Base-by-base conservation (phyloP, 2,797 vertebrate species). In the Melopsittacus undulatus region DNA sequence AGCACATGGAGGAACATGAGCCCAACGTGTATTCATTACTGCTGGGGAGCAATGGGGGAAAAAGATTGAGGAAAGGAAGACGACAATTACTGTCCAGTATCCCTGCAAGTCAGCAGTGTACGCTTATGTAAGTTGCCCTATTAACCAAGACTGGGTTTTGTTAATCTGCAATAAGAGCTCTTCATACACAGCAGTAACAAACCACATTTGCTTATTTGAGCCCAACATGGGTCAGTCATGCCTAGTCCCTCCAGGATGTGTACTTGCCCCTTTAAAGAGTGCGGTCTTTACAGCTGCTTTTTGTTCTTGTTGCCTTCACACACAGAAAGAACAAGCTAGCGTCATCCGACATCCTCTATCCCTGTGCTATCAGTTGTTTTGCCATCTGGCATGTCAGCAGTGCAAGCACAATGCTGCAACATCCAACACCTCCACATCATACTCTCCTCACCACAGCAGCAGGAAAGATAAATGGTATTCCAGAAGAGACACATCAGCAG, bases 21-120 rank as follows among this genome's bases (percentile, higher is more conserved):
- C 22, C 23, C 20, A 20, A 13, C 10, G 17, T 21, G 10, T 49
- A 20, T 18, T 49, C 73, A 29, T n/a, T 51, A 16, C 26, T 34
- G 11, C 7, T 18, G 4, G 21, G 10, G 40, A 43, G 2, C 20
- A 40, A 36, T 24, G 7, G 2, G 7, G 5, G 5, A 0, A 3
- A 38, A 48, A 23, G 2, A 1, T 10, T 36, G 12, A 54, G 13
- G 62, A 48, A 24, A 56, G 5, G 29, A 59, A 46, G 15, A 67
- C 2, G 1, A 3, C 15, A 77, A 10, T 34, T 51, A 16, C 38
- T 22, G 3, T 43, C 73, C 5, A 27, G 34, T 38, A 26, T 52
- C 40, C n/a, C 18, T 2, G 5, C 22, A 70, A 42, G 21, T 43
- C 30, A 57, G 11, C 34, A 62, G 49, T 69, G n/a, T 18, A 43